Conservation (phyloP, 2,797 vertebrate genomes). For the Clarias platycephalus region DNA sequence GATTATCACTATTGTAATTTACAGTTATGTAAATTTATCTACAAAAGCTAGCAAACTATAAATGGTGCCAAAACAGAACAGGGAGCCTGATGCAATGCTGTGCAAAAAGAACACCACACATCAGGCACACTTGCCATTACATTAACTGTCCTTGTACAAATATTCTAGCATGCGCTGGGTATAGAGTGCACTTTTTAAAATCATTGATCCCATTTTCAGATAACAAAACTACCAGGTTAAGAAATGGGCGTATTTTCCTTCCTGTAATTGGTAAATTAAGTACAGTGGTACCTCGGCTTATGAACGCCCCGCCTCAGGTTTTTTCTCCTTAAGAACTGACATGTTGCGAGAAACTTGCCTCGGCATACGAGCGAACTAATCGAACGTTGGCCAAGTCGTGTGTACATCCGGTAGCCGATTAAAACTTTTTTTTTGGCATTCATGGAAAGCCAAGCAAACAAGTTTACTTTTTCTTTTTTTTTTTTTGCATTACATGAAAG, state of each 20-base stretch:
- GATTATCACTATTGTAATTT: not conserved
- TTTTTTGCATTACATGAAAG: too few relatives aligned
- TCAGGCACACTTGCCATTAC: not conserved
- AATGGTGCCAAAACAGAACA: not conserved
- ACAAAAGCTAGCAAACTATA: not conserved
- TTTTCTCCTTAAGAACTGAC: too few relatives aligned
- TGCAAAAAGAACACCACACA: not conserved
- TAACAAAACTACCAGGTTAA: not conserved
- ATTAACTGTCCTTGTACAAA: not conserved
- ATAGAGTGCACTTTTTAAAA: not conserved
- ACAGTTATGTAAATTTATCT: not conserved
- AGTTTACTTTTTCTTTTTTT: too few relatives aligned
- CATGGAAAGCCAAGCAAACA: too few relatives aligned
- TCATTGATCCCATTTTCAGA: not conserved
- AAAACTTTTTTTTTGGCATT: too few relatives aligned
- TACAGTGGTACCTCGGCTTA: too few relatives aligned
- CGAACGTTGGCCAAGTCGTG: too few relatives aligned
- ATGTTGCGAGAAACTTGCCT: too few relatives aligned
- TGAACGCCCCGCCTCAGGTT: too few relatives aligned
- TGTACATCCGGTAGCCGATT: too few relatives aligned
- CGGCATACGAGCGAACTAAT: too few relatives aligned
- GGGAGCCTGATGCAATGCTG: not conserved
- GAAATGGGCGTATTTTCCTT: too few relatives aligned
- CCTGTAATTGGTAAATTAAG: not conserved
- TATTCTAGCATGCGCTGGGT: not conserved